phyloP scores from a whole-genome alignment of 2,113 vertebrate genomes.

The Copsychus sechellarum region DNA sequence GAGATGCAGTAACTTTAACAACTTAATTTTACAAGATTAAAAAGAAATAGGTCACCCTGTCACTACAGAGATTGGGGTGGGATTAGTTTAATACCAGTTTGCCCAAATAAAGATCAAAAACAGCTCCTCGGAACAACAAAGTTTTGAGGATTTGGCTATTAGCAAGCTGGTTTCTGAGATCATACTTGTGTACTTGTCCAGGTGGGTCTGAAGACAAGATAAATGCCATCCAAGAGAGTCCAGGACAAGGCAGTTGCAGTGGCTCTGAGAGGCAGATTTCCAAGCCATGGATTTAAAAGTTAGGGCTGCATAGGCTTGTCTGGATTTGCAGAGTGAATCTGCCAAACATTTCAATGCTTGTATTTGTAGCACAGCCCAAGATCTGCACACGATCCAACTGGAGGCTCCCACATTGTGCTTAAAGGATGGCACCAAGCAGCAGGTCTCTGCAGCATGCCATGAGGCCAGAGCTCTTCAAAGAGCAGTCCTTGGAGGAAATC shows the following conservation, averaged over 20 bases:
- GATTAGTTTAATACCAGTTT: background rate
- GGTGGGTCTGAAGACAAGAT: background rate
- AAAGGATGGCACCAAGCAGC: background rate
- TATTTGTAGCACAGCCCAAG: background rate
- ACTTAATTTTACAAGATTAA: slow-evolving; percentile 11
- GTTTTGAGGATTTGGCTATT: background rate
- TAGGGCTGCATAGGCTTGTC: slow-evolving; percentile 21
- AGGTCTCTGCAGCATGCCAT: background rate
- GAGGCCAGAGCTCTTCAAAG: slow-evolving; percentile 11
- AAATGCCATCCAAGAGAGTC: background rate
- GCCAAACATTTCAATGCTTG: slow-evolving; percentile 1
- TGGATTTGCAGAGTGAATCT: background rate
- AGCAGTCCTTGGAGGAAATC: background rate
- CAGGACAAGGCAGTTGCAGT: background rate
- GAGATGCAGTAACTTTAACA: slow-evolving; percentile 26
- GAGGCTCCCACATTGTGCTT: background rate
- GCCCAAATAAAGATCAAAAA: background rate
- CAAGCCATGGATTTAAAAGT: slow-evolving; percentile 17
- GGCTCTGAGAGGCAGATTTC: background rate
- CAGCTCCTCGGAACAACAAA: background rate
- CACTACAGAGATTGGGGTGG: background rate
- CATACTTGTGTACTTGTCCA: background rate
- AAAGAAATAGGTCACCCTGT: slow-evolving; percentile 31
- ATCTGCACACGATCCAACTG: background rate
- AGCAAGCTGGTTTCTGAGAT: background rate